Evolutionary conservation across 2,888 invertebrate species (phyloP).

Genomic region (Sceliomorpha sp.): DNA sequence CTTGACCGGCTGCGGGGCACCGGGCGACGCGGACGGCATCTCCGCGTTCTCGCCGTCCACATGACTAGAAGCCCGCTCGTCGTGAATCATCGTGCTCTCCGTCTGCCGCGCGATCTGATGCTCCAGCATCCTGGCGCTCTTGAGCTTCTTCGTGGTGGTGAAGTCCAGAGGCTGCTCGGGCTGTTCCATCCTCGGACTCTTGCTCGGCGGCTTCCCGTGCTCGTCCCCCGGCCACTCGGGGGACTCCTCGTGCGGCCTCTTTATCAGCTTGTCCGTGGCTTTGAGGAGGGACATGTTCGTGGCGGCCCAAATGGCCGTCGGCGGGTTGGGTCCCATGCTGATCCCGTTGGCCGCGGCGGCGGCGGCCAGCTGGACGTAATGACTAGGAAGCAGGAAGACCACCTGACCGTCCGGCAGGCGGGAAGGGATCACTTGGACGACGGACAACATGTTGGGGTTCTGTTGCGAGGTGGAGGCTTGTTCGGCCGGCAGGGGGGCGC

Average conservation of each 20-base stretch:
- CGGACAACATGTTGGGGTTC: constrained; percentile 78
- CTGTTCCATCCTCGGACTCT: constrained; percentile 68
- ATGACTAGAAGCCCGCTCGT: constrained; percentile 69
- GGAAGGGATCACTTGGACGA: constrained; percentile 81
- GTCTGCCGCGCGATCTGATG: constrained; percentile 44
- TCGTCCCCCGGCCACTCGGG: constrained; percentile 71
- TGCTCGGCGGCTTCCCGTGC: constrained; percentile 49
- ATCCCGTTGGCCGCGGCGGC: constrained; percentile 80
- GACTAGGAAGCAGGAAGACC: constrained; percentile 84
- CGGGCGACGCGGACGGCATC: constrained; percentile 64
- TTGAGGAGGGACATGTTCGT: constrained; percentile 78
- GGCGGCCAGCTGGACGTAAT: constrained; percentile 83
- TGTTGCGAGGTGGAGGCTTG: constrained; percentile 66
- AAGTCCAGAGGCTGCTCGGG: constrained; percentile 77
- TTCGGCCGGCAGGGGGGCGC: constrained; percentile 60
- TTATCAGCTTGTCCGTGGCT: constrained; percentile 74
- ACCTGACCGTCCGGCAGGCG: constrained; percentile 84
- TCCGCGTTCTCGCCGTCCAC: constrained; percentile 62
- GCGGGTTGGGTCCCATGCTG: constrained; percentile 78
- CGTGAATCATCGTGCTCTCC: constrained; percentile 56
- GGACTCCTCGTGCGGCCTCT: constrained; percentile 72
- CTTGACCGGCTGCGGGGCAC: constrained; percentile 69
- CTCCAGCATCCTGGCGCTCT: constrained; percentile 59
- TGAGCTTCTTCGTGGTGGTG: constrained; percentile 75
- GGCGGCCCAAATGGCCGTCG: constrained; percentile 78